Evolutionary conservation across 2,888 invertebrate genomes (phyloP), one percentile per base, ranked within the genome.

Genomic region (Tipula confusa): DNA sequence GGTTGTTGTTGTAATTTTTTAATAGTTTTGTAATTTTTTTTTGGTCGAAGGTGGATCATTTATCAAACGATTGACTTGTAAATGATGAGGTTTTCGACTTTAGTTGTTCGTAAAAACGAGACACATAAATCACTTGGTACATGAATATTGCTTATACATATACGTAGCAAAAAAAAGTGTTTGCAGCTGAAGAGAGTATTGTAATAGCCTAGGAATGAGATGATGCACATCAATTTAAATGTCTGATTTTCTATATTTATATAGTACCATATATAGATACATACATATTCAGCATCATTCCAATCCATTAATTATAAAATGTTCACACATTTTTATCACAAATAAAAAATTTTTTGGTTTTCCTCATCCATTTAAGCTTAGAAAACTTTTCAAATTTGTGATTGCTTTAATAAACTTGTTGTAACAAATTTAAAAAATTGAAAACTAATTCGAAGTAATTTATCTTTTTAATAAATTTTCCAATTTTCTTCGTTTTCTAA

Each of bases 221-320:
- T 15, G 43, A 43, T 43, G 43, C 43, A 43, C 43, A 43, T 43
- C 15, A 43, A 43, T 43, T 43, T 43, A 15, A 43, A 43, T 43
- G 43, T 43, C 43, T 43, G 15, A 43, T 43, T 43, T 43, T 7
- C 43, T 6, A 15, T 43, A 43, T 64, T 18, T 24, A 48, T 48
- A 18, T 48, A 48, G n/a, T n/a, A n/a, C n/a, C 18, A 15, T 48
- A 24, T 9, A 64, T 24, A 64, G 3, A n/a, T 3, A 43, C 15
- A 7, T 64, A 64, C 24, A 2, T 9, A 24, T 64, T 7, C 15
- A 64, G 24, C n/a, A 64, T 24, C 64, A 64, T 64, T 64, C 64
- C 64, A 64, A 64, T 64, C 64, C 64, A 64, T 64, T 64, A 64
- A 64, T 64, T 64, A 64, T 64, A 64, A 3, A 64, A 64, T 64